phyloP scores from a whole-genome alignment of 2,113 vertebrate genomes.

The Glaucidium brasilianum region DNA sequence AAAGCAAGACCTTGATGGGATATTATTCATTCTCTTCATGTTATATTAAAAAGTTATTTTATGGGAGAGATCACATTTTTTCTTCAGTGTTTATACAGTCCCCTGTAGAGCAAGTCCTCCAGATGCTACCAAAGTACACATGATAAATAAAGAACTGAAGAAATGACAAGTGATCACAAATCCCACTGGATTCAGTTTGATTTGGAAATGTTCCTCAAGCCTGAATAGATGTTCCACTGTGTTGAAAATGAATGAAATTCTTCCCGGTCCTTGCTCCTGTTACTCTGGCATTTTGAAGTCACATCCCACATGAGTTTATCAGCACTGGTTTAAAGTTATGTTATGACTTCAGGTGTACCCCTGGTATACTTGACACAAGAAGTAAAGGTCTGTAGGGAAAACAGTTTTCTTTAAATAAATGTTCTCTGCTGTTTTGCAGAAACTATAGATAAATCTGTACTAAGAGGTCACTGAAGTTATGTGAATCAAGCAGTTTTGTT shows the following conservation, averaged over 20 bases:
- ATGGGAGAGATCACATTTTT: background rate
- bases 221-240: background rate
- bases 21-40: background rate
- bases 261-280: background rate
- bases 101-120: background rate
- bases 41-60: background rate
- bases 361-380: background rate
- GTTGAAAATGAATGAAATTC: background rate
- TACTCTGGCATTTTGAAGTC: background rate
- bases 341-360: background rate
- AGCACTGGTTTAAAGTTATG: background rate
- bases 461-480: background rate
- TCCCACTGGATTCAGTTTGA: background rate
- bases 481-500: background rate
- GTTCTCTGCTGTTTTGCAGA: background rate
- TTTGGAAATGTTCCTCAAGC: background rate
- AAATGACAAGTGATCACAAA: background rate
- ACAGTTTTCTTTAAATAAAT: background rate
- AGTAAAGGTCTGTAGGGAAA: background rate
- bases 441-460: background rate
- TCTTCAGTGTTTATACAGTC: background rate
- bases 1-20: background rate
- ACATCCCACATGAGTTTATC: background rate
- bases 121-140: constrained; percentile 5
- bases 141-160: constrained; percentile 4